Conservation (phyloP, 2,797 vertebrate genomes). For the Girardinus metallicus region DNA sequence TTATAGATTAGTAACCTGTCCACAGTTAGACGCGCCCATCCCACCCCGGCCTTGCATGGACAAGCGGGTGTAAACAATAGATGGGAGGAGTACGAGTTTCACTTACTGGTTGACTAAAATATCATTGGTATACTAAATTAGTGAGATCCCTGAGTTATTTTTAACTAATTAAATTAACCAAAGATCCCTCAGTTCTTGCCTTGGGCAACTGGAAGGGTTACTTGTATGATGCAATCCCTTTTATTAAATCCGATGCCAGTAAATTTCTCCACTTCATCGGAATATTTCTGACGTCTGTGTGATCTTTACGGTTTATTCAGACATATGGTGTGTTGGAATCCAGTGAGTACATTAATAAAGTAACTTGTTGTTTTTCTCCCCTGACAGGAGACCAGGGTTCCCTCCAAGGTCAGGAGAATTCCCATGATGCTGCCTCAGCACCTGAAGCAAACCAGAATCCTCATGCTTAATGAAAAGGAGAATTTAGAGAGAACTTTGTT, state of each 20-base stretch:
- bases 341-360: neutral
- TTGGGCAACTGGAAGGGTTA: neutral
- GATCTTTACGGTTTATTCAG: neutral
- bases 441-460: slow-evolving; percentile 87
- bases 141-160: too few relatives aligned
- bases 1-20: too few relatives aligned
- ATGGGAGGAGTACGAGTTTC: neutral
- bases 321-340: neutral
- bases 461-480: slow-evolving; percentile 91
- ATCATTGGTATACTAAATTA: too few relatives aligned
- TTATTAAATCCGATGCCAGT: neutral
- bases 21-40: too few relatives aligned
- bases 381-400: slow-evolving; percentile 52
- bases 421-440: slow-evolving; percentile 82
- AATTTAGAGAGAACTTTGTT: slow-evolving; percentile 91
- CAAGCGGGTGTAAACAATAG: neutral
- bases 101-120: too few relatives aligned
- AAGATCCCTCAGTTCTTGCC: neutral
- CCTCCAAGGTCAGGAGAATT: slow-evolving; percentile 25
- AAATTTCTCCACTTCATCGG: neutral
- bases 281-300: neutral
- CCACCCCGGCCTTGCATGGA: neutral
- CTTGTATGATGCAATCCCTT: neutral
- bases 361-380: neutral
- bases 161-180: neutral